Percentiles rank a stretch among this genome's conserved stretches.
Evolutionary conservation across 2,888 invertebrate species (phyloP).

Genomic region (Drosophila longiperda): DNA sequence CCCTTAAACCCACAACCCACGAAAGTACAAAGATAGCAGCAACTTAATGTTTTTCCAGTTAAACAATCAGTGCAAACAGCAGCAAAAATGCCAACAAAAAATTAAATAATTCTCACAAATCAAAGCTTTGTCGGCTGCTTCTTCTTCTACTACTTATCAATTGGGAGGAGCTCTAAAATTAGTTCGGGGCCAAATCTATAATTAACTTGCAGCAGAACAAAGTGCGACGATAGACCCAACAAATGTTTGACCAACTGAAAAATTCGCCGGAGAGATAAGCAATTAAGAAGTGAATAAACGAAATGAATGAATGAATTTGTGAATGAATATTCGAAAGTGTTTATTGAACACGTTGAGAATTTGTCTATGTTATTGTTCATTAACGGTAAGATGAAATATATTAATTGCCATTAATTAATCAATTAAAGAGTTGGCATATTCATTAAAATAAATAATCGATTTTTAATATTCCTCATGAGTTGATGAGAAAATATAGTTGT

Average conservation of each 20-base stretch:
- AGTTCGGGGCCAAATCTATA: slow-evolving; percentile 41
- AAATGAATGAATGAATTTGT: slow-evolving; percentile 34
- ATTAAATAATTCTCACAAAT: slow-evolving; percentile 11
- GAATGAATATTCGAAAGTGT: slow-evolving; percentile 33
- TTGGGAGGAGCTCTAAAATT: slow-evolving; percentile 36
- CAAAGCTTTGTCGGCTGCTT: slow-evolving; percentile 5
- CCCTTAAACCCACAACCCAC: background rate
- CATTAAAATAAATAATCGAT: background rate
- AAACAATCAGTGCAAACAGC: background rate
- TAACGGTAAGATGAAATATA: slow-evolving; percentile 2
- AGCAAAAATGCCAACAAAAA: slow-evolving; percentile 36
- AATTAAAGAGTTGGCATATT: background rate
- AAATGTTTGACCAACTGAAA: slow-evolving; percentile 42
- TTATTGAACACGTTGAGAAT: slow-evolving; percentile 15
- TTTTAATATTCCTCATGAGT: background rate
- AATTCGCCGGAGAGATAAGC: slow-evolving; percentile 33
- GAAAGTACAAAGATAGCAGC: background rate
- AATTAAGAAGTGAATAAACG: slow-evolving; percentile 31
- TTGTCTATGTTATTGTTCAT: background rate
- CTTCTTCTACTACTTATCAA: background rate
- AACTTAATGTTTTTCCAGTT: background rate
- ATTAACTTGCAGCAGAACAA: slow-evolving; percentile 14
- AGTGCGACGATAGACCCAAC: background rate
- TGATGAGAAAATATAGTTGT: background rate
- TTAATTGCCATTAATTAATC: background rate